Base-by-base conservation (phyloP, 2,888 invertebrate genomes). In the Lasioglossum calceatum region DNA sequence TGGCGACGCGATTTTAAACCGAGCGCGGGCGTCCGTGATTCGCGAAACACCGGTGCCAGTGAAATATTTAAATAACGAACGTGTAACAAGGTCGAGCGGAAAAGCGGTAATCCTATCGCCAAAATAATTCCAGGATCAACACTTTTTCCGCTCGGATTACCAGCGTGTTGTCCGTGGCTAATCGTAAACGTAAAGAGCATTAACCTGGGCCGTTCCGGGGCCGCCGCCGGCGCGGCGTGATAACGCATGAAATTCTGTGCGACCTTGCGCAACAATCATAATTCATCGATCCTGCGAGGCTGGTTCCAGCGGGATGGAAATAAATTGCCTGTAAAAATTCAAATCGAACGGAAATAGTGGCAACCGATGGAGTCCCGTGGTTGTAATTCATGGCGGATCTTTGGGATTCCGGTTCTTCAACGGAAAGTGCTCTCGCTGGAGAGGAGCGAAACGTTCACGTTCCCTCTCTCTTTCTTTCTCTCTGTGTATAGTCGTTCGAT, bases 281-380 rank as follows among this genome's bases (percentile, higher is more conserved):
- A 86, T 84, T 85, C 81, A 81, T 88, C 81, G 74, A 84, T 58
- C 79, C 78, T 74, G 54, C 72, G 64, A 12, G 64, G 16, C 14
- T 54, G 64, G 64, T 85, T 81, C 81, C 81, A 78, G 76, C 81
- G 32, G 36, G 76, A 72, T 78, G 64, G 86, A 78, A 78, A 86
- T 86, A 86, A 86, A 86, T 85, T 85, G 85, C 58, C 86, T 85
- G 86, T 85, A 86, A 86, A 86, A 86, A 86, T 86, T 86, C 85
- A 86, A 85, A 86, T 86, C 70, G 81, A 81, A 81, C 64, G 86
- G 75, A 85, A 85, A 86, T 86, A 85, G 86, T 72, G 67, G 85
- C 47, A 32, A 36, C 39, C 78, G 81, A 85, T 76, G 54, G 78
- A 81, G 81, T 76, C 47, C 14, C 67, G 75, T 64, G 82, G 86